phyloP scores from a whole-genome alignment of 2,888 invertebrate genomes.

The Prionchulus punctatus region DNA sequence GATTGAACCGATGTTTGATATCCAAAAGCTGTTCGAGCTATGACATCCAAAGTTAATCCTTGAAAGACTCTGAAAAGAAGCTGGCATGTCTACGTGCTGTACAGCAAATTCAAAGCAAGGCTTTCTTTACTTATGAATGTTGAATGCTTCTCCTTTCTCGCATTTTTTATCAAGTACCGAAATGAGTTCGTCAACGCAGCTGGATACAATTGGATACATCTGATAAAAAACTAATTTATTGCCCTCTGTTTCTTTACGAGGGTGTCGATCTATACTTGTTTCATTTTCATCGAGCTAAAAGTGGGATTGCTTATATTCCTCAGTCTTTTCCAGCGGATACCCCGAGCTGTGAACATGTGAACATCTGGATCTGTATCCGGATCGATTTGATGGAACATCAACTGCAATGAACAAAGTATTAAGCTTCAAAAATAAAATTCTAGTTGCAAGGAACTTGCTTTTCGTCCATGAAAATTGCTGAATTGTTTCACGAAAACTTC shows the following conservation, averaged over 20 bases:
- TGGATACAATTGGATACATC: conserved; percentile 35
- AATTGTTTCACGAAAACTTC: conserved; percentile 37
- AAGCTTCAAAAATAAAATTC: background rate
- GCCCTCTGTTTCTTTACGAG: too few species aligned
- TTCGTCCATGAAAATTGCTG: conserved; percentile 34
- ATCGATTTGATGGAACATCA: background rate
- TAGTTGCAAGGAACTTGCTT: conserved; percentile 20
- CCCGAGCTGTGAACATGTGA: conserved; percentile 32
- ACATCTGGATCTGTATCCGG: background rate
- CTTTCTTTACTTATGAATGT: too few species aligned
- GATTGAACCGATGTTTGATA: background rate
- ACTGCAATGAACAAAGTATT: too few species aligned
- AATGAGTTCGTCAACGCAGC: conserved; percentile 30
- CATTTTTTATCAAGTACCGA: conserved; percentile 25
- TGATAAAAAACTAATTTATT: too few species aligned
- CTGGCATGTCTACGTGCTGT: too few species aligned
- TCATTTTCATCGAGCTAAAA: conserved; percentile 39
- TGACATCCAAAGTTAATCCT: background rate
- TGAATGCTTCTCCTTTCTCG: too few species aligned
- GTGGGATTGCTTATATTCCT: conserved; percentile 38
- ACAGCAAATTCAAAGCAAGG: too few species aligned
- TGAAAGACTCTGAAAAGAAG: background rate
- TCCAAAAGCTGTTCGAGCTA: background rate
- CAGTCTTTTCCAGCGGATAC: conserved; percentile 41
- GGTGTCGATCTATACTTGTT: conserved; percentile 26